phyloP scores from a whole-genome alignment of 2,888 invertebrate genomes.

The Xanthia togata region DNA sequence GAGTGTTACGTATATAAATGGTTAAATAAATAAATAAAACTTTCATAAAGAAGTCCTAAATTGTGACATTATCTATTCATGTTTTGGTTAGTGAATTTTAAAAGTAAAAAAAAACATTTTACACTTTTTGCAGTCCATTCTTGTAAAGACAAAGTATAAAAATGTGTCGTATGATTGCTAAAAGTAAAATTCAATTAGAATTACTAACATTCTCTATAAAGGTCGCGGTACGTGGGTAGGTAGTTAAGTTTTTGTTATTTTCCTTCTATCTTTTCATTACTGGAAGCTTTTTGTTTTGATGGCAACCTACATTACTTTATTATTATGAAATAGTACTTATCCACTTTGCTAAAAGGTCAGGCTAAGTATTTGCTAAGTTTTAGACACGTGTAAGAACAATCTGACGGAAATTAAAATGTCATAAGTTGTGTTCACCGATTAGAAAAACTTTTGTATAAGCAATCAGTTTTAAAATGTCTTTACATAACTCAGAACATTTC shows the following conservation, averaged over 20 bases:
- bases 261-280: slow-evolving; percentile 40
- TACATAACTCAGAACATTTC: background rate
- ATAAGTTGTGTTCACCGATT: background rate
- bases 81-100: too few relatives aligned
- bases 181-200: slow-evolving; percentile 6
- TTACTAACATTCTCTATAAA: slow-evolving; percentile 3
- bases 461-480: background rate
- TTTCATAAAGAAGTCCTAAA: too few relatives aligned
- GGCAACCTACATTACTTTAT: slow-evolving; percentile 22
- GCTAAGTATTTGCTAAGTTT: slow-evolving; percentile 2
- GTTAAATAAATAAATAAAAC: too few relatives aligned
- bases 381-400: background rate
- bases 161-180: background rate
- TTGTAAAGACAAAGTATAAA: background rate
- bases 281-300: slow-evolving; percentile 38
- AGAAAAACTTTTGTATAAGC: background rate
- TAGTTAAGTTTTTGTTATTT: slow-evolving; percentile 26
- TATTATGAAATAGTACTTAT: slow-evolving; percentile 30
- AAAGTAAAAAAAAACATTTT: too few relatives aligned
- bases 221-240: slow-evolving; percentile 2
- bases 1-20: too few relatives aligned
- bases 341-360: slow-evolving; percentile 38
- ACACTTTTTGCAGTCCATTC: too few relatives aligned
- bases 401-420: background rate
- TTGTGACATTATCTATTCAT: too few relatives aligned